Conservation (phyloP, 2,888 invertebrate species). For the Drosophila paranaensis region DNA sequence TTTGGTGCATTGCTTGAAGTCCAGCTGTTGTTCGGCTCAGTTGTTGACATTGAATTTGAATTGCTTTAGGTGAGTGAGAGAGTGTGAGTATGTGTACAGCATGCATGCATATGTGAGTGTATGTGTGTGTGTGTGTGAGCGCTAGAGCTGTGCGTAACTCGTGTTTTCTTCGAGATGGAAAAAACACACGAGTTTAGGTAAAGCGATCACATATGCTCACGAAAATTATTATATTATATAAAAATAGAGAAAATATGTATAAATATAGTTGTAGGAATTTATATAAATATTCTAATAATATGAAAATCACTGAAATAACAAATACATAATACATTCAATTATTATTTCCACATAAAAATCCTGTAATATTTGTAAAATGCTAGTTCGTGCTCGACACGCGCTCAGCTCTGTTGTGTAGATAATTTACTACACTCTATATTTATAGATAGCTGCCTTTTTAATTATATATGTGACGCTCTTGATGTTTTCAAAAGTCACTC, state of each 20-base stretch:
- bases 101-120: slow-evolving; percentile 7
- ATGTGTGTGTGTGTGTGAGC: neutral
- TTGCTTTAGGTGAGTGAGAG: slow-evolving; percentile 18
- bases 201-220: neutral
- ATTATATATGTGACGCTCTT: slow-evolving; percentile 55
- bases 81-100: slow-evolving; percentile 25
- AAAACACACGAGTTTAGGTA: no score
- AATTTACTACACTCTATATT: slow-evolving; percentile 17
- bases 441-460: slow-evolving; percentile 37
- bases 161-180: neutral
- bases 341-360: neutral
- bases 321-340: neutral
- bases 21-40: slow-evolving; percentile 15
- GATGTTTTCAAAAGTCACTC: slow-evolving; percentile 54
- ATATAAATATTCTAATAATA: neutral
- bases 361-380: neutral
- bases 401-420: slow-evolving; percentile 3
- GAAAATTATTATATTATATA: neutral
- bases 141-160: slow-evolving; percentile 2
- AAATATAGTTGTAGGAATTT: no score
- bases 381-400: neutral
- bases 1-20: slow-evolving; percentile 43
- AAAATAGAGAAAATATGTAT: neutral
- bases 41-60: slow-evolving; percentile 64
- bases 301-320: neutral